A percentile compares a stretch with the other conserved stretches of the same genome.
These are phyloP conservation scores for Nemotelus pantherinus DNA, from an alignment of 2,888 invertebrate genomes.

Conservation along the genomic window DNA sequence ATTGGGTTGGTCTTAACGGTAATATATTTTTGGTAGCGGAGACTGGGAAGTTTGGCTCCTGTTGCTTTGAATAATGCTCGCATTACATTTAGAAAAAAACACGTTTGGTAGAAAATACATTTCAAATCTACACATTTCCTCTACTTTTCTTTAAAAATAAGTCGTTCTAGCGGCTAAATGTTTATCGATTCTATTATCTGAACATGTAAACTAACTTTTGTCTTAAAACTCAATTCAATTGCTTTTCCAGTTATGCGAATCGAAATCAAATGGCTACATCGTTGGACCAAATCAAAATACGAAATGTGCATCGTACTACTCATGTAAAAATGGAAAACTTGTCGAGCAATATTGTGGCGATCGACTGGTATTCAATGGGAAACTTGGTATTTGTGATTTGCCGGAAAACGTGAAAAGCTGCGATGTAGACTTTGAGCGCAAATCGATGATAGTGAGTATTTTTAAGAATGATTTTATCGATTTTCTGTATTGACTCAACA, in stretches of 20 bases:
- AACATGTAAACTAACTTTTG: background rate
- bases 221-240: background rate
- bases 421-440: background rate
- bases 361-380: conserved; percentile 43
- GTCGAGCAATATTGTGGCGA: conserved; percentile 36
- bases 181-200: too few species aligned
- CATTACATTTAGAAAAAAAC: too few species aligned
- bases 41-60: too few species aligned
- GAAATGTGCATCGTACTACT: conserved; percentile 23
- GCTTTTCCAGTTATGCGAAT: background rate
- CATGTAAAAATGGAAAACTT: conserved; percentile 9
- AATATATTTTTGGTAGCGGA: too few species aligned
- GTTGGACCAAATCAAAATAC: conserved; percentile 28
- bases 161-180: too few species aligned
- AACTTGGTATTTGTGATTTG: conserved; percentile 39
- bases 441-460: conserved; percentile 14
- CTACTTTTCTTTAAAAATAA: too few species aligned
- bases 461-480: background rate
- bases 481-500: too few species aligned
- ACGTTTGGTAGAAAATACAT: too few species aligned
- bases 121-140: too few species aligned
- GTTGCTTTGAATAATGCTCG: too few species aligned
- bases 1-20: too few species aligned
- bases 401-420: conserved; percentile 41
- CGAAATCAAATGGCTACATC: conserved; percentile 15